Conservation (phyloP, 2,113 vertebrate species). For the Oxygymnocypris stewartii region DNA sequence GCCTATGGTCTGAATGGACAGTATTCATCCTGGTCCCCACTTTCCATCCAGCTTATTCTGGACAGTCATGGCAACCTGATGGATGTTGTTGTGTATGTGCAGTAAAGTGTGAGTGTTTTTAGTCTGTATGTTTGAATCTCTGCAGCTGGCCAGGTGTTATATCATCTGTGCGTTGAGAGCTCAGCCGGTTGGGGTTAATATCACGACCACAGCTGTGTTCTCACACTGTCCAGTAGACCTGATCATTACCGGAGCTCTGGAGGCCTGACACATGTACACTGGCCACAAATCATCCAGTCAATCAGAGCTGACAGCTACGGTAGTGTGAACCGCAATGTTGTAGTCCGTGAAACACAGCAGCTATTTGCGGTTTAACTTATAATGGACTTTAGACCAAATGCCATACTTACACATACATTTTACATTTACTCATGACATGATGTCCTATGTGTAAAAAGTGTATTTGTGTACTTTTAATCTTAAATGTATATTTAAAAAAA, state of each 20-base stretch:
- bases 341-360: neutral
- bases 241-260: slow-evolving; percentile 12
- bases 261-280: slow-evolving; percentile 22
- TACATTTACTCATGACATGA: neutral
- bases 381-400: neutral
- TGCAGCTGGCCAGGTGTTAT: slow-evolving; percentile 36
- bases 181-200: slow-evolving; percentile 33
- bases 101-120: slow-evolving; percentile 5
- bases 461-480: too few relatives aligned
- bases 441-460: too few relatives aligned
- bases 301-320: slow-evolving; percentile 7
- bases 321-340: neutral
- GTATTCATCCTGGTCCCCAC: slow-evolving; percentile 51
- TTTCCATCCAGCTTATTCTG: slow-evolving; percentile 48
- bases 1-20: slow-evolving; percentile 56
- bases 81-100: slow-evolving; percentile 18
- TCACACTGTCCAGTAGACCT: slow-evolving; percentile 21
- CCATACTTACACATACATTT: neutral
- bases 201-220: slow-evolving; percentile 48
- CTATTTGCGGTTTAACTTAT: neutral
- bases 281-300: slow-evolving; percentile 7
- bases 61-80: slow-evolving; percentile 1
- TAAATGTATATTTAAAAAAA: too few relatives aligned
- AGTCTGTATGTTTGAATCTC: slow-evolving; percentile 24
- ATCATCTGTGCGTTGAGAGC: slow-evolving; percentile 33